Percentiles rank a stretch among this genome's conserved stretches.
Conservation (phyloP, 2,888 invertebrate species). For the Endotricha flammealis region DNA sequence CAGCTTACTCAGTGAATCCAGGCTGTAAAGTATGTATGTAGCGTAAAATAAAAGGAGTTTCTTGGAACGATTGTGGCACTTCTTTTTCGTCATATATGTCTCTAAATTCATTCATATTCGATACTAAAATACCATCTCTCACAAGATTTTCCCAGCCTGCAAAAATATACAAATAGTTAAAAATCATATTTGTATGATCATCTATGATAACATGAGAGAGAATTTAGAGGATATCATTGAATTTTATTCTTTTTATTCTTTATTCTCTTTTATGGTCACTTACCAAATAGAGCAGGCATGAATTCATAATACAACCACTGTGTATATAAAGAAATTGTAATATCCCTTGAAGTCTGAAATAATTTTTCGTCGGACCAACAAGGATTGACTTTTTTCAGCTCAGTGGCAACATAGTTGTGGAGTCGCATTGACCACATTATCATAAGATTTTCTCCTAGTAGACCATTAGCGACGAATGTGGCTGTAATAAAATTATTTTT, state of each 20-base stretch:
- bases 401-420: slow-evolving; percentile 39
- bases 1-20: background rate
- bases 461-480: slow-evolving; percentile 32
- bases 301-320: slow-evolving; percentile 44
- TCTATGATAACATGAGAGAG: too few species aligned
- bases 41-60: slow-evolving; percentile 35
- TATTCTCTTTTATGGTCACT: slow-evolving; percentile 6
- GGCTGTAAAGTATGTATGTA: slow-evolving; percentile 41
- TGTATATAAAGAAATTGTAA: slow-evolving; percentile 37
- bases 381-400: slow-evolving; percentile 34
- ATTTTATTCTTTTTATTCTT: too few species aligned
- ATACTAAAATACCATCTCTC: slow-evolving; percentile 31
- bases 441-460: slow-evolving; percentile 34
- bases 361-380: slow-evolving; percentile 44
- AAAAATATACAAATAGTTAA: too few species aligned
- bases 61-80: slow-evolving; percentile 35
- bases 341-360: slow-evolving; percentile 39
- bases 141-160: slow-evolving; percentile 37
- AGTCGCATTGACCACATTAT: slow-evolving; percentile 41
- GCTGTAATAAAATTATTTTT: slow-evolving; percentile 23
- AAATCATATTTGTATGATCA: too few species aligned
- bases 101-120: slow-evolving; percentile 28
- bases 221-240: too few species aligned
- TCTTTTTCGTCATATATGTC: slow-evolving; percentile 34
- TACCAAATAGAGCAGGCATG: slow-evolving; percentile 37